Evolutionary conservation across 2,797 vertebrate genomes (phyloP).

Genomic region (Gobio occitaniae): DNA sequence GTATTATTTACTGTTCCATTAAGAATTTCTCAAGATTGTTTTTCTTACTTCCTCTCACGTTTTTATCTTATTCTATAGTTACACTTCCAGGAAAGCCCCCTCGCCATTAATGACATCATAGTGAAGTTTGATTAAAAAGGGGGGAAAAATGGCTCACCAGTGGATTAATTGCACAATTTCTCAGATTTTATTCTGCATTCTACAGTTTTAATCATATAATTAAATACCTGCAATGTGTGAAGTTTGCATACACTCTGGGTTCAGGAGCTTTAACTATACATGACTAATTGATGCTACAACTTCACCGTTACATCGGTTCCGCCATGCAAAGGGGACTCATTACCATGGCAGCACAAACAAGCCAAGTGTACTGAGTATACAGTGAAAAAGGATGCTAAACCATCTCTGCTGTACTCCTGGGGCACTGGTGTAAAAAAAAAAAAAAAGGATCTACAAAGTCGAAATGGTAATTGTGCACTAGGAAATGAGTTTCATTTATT

Average conservation of each 20-base stretch:
- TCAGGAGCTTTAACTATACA: slow-evolving; percentile 80
- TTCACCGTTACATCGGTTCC: slow-evolving; percentile 79
- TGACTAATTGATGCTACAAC: slow-evolving; percentile 85
- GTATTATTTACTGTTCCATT: slow-evolving; percentile 65
- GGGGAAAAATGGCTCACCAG: slow-evolving; percentile 3
- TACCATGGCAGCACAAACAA: slow-evolving; percentile 83
- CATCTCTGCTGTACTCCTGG: slow-evolving; percentile 79
- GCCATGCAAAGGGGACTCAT: slow-evolving; percentile 85
- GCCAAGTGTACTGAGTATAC: slow-evolving; percentile 82
- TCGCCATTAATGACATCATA: slow-evolving; percentile 50
- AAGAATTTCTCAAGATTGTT: slow-evolving; percentile 58
- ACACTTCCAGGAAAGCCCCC: slow-evolving; percentile 29
- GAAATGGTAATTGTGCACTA: slow-evolving; percentile 86
- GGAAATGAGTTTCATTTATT: slow-evolving; percentile 87
- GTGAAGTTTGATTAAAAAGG: slow-evolving; percentile 32
- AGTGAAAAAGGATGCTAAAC: slow-evolving; percentile 82
- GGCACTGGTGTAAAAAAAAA: slow-evolving; percentile 79
- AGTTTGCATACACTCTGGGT: slow-evolving; percentile 13
- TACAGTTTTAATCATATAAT: slow-evolving; percentile 28
- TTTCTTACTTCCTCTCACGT: slow-evolving; percentile 43
- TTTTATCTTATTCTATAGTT: slow-evolving; percentile 46
- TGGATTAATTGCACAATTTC: slow-evolving; percentile 37
- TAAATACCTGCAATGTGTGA: slow-evolving; percentile 34
- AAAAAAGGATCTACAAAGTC: slow-evolving; percentile 65
- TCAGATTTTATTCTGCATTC: slow-evolving; percentile 21